phyloP scores from a whole-genome alignment of 2,797 vertebrate species.

The Podarcis siculus region DNA sequence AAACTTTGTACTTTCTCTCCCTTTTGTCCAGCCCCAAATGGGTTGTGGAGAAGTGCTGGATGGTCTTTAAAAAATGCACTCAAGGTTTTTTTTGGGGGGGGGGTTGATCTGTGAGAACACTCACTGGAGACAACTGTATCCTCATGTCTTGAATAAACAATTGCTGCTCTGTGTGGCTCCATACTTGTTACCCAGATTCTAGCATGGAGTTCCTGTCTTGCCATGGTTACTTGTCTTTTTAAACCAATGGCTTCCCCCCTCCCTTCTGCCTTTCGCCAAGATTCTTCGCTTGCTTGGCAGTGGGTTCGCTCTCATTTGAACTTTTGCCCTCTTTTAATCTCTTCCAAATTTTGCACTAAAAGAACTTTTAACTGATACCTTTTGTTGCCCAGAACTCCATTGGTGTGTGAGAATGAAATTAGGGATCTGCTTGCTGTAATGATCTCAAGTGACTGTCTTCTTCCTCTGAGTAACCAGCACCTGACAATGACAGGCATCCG shows the following conservation, averaged over 20 bases:
- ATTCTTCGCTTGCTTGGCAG: slow-evolving; percentile 73
- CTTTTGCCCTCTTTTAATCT: slow-evolving; percentile 81
- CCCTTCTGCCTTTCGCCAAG: slow-evolving; percentile 72
- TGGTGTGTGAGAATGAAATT: slow-evolving; percentile 76
- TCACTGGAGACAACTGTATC: slow-evolving; percentile 86
- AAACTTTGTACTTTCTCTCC: slow-evolving; percentile 84
- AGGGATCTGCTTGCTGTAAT: slow-evolving; percentile 67
- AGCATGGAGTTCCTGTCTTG: slow-evolving; percentile 80
- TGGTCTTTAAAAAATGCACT: slow-evolving; percentile 77
- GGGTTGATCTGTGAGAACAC: slow-evolving; percentile 82
- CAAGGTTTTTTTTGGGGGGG: slow-evolving; percentile 79
- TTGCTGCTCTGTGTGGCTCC: slow-evolving; percentile 84
- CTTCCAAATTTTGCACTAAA: slow-evolving; percentile 79
- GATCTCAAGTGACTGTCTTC: slow-evolving; percentile 69
- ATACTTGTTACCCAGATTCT: slow-evolving; percentile 88
- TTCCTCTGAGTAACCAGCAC: slow-evolving; percentile 66
- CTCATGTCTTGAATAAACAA: slow-evolving; percentile 90
- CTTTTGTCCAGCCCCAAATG: slow-evolving; percentile 78
- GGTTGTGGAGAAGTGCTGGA: slow-evolving; percentile 86
- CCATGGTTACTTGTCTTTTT: slow-evolving; percentile 89
- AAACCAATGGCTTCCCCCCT: slow-evolving; percentile 75
- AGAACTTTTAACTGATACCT: slow-evolving; percentile 77
- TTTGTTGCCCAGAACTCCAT: slow-evolving; percentile 76
- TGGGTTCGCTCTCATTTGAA: slow-evolving; percentile 72
- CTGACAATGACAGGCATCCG: slow-evolving; percentile 66